Base-by-base conservation (phyloP, 1,140 invertebrate genomes). In the Sarcophaga bullata region DNA sequence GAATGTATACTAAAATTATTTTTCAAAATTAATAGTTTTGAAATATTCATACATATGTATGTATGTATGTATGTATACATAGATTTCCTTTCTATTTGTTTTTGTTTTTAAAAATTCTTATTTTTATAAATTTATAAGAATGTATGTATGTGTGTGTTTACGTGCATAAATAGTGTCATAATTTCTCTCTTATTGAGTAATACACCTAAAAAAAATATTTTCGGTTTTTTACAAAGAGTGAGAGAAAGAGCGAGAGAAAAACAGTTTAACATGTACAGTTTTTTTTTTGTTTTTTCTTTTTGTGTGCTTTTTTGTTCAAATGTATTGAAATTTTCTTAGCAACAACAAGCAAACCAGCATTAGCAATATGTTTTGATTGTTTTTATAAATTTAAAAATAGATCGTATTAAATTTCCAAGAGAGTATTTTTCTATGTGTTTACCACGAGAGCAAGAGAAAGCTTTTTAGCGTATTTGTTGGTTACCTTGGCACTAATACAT, bases 321-420 rank as follows among this genome's bases (percentile, higher is more conserved):
- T n/a, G n/a, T 72, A 72, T 25, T 72, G 62, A 25, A 6, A 19
- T 37, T 37, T 2, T 68, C 62, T 68, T 68, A 25, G 17, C 19
- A 68, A 68, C 75, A 78, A 78, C 17, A 50, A n/a, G n/a, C n/a
- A n/a, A n/a, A 50, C n/a, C 4, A 37, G 25, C 25, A 37, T 37
- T 37, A 37, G 25, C 25, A 37, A 37, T 37, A 37, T 37, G 25
- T 37, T 37, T 37, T 37, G 25, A 37, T 37, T 37, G 25, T 78
- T 7, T 52, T 37, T 82, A 15, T 49, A 50, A 68, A 76, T 80
- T 82, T 83, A 80, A 81, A 83, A 83, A 83, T 83, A 83, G 82
- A 83, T 83, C 82, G 82, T 83, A 83, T 83, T 83, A 72, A 83
- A 83, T 83, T 83, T 83, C 82, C 78, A 73, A 19, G 50, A 83